Percentiles rank a stretch among this genome's conserved stretches.
Conservation (phyloP, 2,113 vertebrate genomes). For the rat (Rattus norvegicus) region GRCr8 NC_086024.1:39764001-39764500, state of each 20-base stretch:
- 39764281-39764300: slow-evolving; percentile 56
- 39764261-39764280: background rate
- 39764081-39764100: background rate
- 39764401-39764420: background rate
- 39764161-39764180: background rate
- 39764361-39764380: slow-evolving; percentile 9
- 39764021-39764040: background rate
- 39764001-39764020: background rate
- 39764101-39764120: accelerated
- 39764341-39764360: slow-evolving; percentile 23
- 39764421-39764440: background rate
- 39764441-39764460: accelerated
- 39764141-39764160: accelerated
- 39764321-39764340: slow-evolving; percentile 53
- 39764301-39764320: slow-evolving; percentile 62
- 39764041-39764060: background rate
- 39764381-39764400: background rate
- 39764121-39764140: background rate
- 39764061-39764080: background rate
- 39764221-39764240: background rate
- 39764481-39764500: background rate
- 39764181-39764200: too few species aligned
- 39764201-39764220: background rate
- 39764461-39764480: accelerated
- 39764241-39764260: background rate